Conservation (phyloP, 2,888 invertebrate species). For the Lagria hirta region DNA sequence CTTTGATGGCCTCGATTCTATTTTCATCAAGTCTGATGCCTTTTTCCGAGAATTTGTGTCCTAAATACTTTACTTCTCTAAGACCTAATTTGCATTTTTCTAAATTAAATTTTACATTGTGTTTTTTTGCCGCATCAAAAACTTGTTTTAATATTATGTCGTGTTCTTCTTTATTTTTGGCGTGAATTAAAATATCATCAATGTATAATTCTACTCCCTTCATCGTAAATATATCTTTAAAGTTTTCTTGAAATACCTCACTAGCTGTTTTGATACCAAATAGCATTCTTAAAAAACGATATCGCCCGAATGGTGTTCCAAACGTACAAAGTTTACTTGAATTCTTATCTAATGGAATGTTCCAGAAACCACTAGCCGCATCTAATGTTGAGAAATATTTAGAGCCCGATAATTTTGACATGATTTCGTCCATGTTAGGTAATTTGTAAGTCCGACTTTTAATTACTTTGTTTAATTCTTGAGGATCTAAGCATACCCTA, state of each 20-base stretch:
- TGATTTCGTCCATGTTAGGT: constrained; percentile 26
- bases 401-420: constrained; percentile 22
- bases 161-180: constrained; percentile 20
- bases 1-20: constrained; percentile 31
- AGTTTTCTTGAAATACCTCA: constrained; percentile 20
- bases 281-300: constrained; percentile 21
- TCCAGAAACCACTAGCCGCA: constrained; percentile 26
- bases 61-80: constrained; percentile 30
- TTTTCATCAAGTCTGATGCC: constrained; percentile 28
- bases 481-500: constrained; percentile 31
- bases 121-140: constrained; percentile 25
- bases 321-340: constrained; percentile 28
- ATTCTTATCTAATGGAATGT: constrained; percentile 24
- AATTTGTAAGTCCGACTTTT: constrained; percentile 21
- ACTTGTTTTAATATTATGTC: constrained; percentile 27
- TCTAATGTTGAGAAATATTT: constrained; percentile 27
- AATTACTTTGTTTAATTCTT: constrained; percentile 29
- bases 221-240: constrained; percentile 12
- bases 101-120: constrained; percentile 32
- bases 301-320: constrained; percentile 28
- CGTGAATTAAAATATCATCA: constrained; percentile 29
- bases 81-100: constrained; percentile 32
- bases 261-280: constrained; percentile 15
- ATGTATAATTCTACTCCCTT: constrained; percentile 24
- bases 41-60: constrained; percentile 29